Evolutionary conservation across 1,140 invertebrate species (phyloP), one percentile per base, ranked within the genome.

Genomic region (Hyles vespertilio): DNA sequence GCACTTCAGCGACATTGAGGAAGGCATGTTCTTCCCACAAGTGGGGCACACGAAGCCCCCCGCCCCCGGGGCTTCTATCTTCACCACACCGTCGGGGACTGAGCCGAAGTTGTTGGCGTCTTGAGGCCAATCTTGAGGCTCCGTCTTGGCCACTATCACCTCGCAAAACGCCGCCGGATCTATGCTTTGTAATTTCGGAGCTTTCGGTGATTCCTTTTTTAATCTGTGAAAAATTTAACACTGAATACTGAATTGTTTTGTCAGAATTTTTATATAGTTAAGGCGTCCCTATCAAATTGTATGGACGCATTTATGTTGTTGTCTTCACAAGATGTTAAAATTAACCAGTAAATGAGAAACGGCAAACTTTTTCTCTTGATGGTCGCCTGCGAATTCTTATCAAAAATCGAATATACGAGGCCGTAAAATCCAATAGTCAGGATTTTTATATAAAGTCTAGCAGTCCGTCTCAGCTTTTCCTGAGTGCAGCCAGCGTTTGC

Each of bases 111-210:
- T 82, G 86, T 85, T 87, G 84, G 80, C 79, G 82, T 70, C 77
- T 81, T 86, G 84, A 74, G 78, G 63, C 45, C 56, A 60, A 52
- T 84, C 83, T 81, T 82, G 79, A 69, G 81, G 82, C 76, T 87
- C 84, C 80, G 85, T 70, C 65, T 85, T 86, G 43, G 79, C 80
- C 81, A 89, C 87, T 84, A 89, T 87, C 84, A 88, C 84, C 66
- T 89, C 88, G 81, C 87, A 89, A 89, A 89, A 89, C 86, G 88
- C 86, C 81, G 84, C 79, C 77, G 81, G 61, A 50, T 89, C 79
- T 0, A 69, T 46, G n/a, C 33, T 34, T 7, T 40, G 11, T 2
- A n/a, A 11, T 34, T 53, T 53, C 4, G 3, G 10, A 1, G 33
- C 33, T n/a, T 53, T 53, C 3, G 51, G 36, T n/a, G 69, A 64